Evolutionary conservation across 2,113 vertebrate genomes (phyloP), one percentile per base, ranked within the genome.

Genomic region (Rutilus rutilus): DNA sequence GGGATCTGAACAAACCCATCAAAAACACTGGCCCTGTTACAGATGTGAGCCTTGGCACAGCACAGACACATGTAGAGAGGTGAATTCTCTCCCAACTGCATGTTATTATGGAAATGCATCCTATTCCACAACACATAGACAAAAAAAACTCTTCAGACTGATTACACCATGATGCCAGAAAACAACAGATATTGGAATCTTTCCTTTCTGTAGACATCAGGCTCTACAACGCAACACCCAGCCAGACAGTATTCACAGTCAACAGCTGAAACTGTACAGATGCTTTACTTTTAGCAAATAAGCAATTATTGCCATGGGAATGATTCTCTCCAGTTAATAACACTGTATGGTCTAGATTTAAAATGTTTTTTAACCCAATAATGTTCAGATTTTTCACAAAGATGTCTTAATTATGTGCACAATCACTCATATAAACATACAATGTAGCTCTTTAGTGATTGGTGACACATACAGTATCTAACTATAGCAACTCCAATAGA

Each of bases 101-200:
- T 60, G 77, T 39, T 60, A 60, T 60, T 79, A 79, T 79, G 54
- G 77, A 60, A 60, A 79, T 79, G 54, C 77, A 79, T 60, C 33
- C 33, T 39, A 42, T 79, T 59, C 36, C 25, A 60, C 77, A 42
- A 59, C 42, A 30, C 27, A 57, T 4, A 36, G 50, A 78, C 76
- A 12, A 78, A 77, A 33, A 78, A 57, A 4, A 9, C 17, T 78
- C 50, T 57, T 78, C 52, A 79, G 77, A 42, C 33, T 60, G 54
- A 78, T 78, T 60, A 39, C 30, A 59, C 30, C 11, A 15, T 25
- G 12, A 60, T 78, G 57, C 57, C 78, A 79, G 57, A 45, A 79
- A 19, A 59, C 60, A n/a, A 45, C 5, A 19, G n/a, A 33, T 9
- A 57, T 39, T 8, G 4, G 33, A 42, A 45, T 27, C 1, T 27